Base-by-base conservation (phyloP, 2,888 invertebrate species). In the Therioaphis trifolii region DNA sequence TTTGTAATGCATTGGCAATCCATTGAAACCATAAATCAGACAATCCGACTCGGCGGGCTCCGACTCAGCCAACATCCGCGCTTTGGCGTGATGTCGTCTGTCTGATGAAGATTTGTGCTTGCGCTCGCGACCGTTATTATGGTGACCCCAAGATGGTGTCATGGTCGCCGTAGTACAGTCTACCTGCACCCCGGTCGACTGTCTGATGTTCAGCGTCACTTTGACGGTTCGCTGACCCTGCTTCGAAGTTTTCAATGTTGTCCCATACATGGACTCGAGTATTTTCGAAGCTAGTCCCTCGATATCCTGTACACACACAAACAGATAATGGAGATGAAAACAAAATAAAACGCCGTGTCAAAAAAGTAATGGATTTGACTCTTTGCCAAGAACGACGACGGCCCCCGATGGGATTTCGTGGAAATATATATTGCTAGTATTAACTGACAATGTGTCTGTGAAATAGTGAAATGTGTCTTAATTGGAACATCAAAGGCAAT, bases 401-500 rank as follows among this genome's bases (percentile, higher is more conserved):
- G 35, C 29, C 0, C n/a, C 29, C 71, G 46, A 29, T 18, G 77
- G 66, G 40, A 69, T 79, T 79, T 69, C 55, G 40, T 69, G 40
- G 55, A 69, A 69, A 27, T 61, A 61, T 35, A 49, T 77, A 24
- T 29, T 58, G 61, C 46, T 63, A 46, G 58, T 80, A 82, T 82
- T 82, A 82, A 66, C 74, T 63, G 82, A 82, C 82, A 74, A 82
- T 72, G 72, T 72, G 80, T 61, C 46, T 21, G 79, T 58, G 58
- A 79, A 79, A 58, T 71, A 61, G 80, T 61, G 80, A 82, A 72
- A 74, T 27, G 49, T 24, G 82, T 82, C 82, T 82, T 82, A 82
- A 82, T 82, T 82, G 82, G 82, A 82, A 82, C 74, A 82, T 82
- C 82, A 82, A 82, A 82, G 72, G 80, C 55, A 43, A 46, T 12